A percentile compares a stretch with the other conserved stretches of the same genome.
phyloP scores from a whole-genome alignment of 1,140 invertebrate genomes.

The Bombus turneri region DNA sequence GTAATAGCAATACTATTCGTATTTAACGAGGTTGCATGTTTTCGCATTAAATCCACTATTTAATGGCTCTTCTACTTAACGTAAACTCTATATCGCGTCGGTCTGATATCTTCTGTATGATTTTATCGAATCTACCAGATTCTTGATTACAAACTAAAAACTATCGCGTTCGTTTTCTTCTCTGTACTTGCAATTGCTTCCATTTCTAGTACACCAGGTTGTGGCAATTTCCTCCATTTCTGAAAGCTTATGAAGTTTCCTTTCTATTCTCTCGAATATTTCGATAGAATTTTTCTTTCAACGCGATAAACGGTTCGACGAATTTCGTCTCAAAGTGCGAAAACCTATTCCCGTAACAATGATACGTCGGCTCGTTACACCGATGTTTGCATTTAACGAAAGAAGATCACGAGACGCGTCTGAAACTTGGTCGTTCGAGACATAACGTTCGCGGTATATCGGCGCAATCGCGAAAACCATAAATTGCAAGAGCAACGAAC shows the following conservation, averaged over 20 bases:
- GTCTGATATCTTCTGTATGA: not conserved
- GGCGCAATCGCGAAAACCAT: constrained; percentile 20
- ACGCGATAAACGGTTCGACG: not conserved
- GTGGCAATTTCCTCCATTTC: not conserved
- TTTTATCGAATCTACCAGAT: not conserved
- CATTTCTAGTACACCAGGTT: too few species aligned
- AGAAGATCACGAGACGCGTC: not conserved
- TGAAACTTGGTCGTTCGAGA: not conserved
- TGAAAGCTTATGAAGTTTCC: not conserved
- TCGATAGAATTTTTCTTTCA: not conserved
- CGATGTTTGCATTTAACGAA: not conserved
- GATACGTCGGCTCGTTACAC: not conserved
- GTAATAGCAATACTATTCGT: not conserved
- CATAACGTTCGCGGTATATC: not conserved
- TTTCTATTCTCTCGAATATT: not conserved
- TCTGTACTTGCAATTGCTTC: not conserved
- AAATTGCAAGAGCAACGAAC: constrained; percentile 18
- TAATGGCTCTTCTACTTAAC: not conserved
- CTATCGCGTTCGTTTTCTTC: not conserved
- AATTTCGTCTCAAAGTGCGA: not conserved
- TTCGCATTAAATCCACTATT: not conserved
- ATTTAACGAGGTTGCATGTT: not conserved
- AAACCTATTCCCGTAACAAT: not conserved
- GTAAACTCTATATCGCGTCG: not conserved
- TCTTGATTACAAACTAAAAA: not conserved